phyloP scores from a whole-genome alignment of 2,888 invertebrate species.

The Holacanthella duospinosa region DNA sequence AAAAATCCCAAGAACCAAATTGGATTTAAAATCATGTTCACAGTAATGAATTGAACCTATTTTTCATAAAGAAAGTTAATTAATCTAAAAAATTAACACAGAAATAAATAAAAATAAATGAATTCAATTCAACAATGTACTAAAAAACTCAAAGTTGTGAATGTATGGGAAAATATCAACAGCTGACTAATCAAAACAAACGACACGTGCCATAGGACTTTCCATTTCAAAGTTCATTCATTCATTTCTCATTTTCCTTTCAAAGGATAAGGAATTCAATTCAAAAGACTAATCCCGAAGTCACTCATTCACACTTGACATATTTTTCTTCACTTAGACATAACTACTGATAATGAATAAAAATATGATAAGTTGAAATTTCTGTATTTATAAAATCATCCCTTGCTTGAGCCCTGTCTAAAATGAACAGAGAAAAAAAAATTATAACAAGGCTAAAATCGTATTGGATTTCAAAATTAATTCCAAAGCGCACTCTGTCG shows the following conservation, averaged over 20 bases:
- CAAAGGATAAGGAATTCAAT: not conserved
- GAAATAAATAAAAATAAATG: not conserved
- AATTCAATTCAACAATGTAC: not conserved
- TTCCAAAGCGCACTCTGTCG: not conserved
- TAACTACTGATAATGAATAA: not conserved
- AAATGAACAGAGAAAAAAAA: not conserved
- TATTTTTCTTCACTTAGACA: not conserved
- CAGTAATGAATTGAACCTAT: not conserved
- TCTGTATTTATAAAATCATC: not conserved
- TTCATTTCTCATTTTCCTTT: not conserved
- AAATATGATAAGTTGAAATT: not conserved
- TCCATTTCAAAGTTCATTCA: not conserved
- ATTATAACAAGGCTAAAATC: no score
- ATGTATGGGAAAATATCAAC: no score
- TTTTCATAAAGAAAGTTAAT: no score
- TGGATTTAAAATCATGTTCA: not conserved
- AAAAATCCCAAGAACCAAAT: conserved; percentile 46
- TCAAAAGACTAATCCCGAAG: not conserved
- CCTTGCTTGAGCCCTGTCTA: not conserved
- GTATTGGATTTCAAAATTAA: no score
- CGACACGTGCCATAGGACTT: not conserved
- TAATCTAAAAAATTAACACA: not conserved
- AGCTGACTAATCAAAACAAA: no score
- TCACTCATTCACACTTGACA: not conserved
- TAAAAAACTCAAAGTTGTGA: no score